Percentiles rank a stretch among this genome's conserved stretches.
These are phyloP conservation scores for Mallateleia sp. DNA, from an alignment of 2,888 invertebrate genomes.

Conservation along the genomic window DNA sequence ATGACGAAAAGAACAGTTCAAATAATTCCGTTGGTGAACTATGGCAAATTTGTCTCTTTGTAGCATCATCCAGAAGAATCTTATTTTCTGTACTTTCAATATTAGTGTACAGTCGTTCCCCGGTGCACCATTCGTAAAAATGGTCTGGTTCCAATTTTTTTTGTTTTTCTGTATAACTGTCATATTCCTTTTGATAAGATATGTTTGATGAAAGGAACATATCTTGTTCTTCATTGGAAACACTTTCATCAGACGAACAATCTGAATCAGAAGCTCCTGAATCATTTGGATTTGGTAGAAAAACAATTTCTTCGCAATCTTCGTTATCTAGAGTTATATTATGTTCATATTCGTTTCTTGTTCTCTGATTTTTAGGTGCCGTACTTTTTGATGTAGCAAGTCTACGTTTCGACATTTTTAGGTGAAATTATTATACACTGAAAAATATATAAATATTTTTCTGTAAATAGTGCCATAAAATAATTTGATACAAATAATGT, in stretches of 20 bases:
- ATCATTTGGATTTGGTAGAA: no score
- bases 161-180: constrained; percentile 53
- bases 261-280: constrained; percentile 54
- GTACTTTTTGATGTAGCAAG: background rate
- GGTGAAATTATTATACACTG: constrained; percentile 6
- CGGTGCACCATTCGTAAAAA: constrained; percentile 50
- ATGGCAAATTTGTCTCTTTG: constrained; percentile 41
- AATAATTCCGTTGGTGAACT: constrained; percentile 42
- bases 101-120: constrained; percentile 59
- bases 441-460: no score
- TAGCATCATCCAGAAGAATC: no score
- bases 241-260: constrained; percentile 30
- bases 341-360: constrained; percentile 48
- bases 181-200: constrained; percentile 45
- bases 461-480: no score
- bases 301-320: constrained; percentile 19
- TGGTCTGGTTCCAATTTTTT: constrained; percentile 61
- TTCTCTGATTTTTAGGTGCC: constrained; percentile 49
- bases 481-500: no score
- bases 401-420: constrained; percentile 12
- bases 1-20: no score
- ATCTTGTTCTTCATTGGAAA: constrained; percentile 36
- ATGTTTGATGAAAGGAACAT: constrained; percentile 10
- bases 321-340: constrained; percentile 32
- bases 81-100: no score